Evolutionary conservation across 1,140 invertebrate genomes (phyloP).

Genomic region (Popillia japonica): DNA sequence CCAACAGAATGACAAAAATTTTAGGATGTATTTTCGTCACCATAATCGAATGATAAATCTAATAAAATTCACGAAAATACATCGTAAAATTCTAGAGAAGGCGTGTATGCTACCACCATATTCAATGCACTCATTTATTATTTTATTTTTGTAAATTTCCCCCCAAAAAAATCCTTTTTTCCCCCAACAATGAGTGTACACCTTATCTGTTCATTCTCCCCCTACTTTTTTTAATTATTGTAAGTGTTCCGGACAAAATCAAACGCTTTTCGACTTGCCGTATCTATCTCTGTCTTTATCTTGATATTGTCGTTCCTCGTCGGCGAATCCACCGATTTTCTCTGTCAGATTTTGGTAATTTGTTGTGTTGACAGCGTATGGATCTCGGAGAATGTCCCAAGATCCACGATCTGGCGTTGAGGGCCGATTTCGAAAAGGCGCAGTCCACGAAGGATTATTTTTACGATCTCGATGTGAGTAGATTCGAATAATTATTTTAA

Average conservation of each 20-base stretch:
- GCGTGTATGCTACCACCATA: background rate
- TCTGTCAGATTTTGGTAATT: conserved; percentile 36
- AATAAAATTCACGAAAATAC: background rate
- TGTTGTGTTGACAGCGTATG: conserved; percentile 80
- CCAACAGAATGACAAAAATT: background rate
- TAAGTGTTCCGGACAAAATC: background rate
- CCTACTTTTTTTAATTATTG: background rate
- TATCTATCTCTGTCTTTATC: background rate
- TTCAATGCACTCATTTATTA: background rate
- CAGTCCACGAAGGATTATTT: conserved; percentile 92
- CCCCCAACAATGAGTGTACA: background rate
- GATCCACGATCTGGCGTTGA: conserved; percentile 96
- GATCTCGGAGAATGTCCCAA: conserved; percentile 97
- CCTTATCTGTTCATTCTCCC: background rate
- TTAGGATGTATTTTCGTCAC: background rate
- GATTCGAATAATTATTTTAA: background rate
- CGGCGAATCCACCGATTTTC: background rate
- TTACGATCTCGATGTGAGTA: conserved; percentile 97
- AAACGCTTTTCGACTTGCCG: background rate
- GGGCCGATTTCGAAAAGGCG: conserved; percentile 96
- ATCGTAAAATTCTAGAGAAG: background rate
- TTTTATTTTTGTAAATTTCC: too few relatives aligned
- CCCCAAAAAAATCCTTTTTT: too few relatives aligned
- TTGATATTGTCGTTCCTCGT: background rate
- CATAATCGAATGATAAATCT: too few relatives aligned